Evolutionary conservation across 2,113 vertebrate genomes (phyloP).

Genomic region (Tetrax tetrax): DNA sequence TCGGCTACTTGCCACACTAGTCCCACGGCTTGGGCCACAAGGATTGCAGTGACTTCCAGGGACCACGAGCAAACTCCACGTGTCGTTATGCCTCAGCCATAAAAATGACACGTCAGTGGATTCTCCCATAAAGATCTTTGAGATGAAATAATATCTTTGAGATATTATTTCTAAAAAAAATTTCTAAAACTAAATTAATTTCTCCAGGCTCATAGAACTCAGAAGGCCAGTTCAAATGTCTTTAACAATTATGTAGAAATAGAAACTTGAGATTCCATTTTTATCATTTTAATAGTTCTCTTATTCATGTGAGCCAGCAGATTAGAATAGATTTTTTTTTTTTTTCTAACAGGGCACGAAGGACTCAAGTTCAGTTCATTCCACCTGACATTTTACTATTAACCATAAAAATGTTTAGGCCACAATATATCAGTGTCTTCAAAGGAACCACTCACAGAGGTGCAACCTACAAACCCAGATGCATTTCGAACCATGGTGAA

Average conservation of each 20-base stretch:
- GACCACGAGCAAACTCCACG: rapidly evolving
- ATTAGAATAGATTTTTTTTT: neutral
- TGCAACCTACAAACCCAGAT: neutral
- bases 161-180: too few species aligned
- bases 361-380: neutral
- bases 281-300: neutral
- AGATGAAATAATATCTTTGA: neutral
- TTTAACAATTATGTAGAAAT: neutral
- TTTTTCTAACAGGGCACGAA: neutral
- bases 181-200: neutral
- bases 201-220: neutral
- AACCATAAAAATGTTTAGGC: neutral
- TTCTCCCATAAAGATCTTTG: neutral
- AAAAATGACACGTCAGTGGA: neutral
- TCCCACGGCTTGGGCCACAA: neutral
- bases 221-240: neutral
- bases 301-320: neutral
- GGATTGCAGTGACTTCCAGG: neutral
- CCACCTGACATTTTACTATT: neutral
- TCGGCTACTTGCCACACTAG: neutral
- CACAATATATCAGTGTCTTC: neutral
- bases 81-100: neutral
- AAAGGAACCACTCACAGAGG: neutral
- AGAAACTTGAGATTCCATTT: neutral
- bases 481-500: neutral